Conservation (phyloP, 2,113 vertebrate genomes). For the Hoplias malabaricus region DNA sequence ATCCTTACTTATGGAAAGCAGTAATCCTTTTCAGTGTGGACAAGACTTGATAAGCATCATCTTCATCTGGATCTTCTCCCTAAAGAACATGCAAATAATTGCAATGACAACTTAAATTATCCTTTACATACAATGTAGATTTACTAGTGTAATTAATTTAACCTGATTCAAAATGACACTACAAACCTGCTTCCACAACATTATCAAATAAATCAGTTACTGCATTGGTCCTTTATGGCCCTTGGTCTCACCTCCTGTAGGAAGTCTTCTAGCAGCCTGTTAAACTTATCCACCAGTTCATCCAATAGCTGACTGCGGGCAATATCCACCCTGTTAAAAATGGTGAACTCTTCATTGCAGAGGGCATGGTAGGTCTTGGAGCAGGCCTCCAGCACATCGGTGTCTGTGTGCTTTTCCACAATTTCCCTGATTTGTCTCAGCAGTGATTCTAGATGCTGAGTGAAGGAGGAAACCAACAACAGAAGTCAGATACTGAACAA, state of each 20-base stretch:
- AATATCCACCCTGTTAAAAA: constrained; percentile 97
- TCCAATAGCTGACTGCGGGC: constrained; percentile 97
- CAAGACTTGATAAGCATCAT: constrained; percentile 96
- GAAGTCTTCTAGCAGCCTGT: constrained; percentile 95
- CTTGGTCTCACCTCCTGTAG: constrained; percentile 88
- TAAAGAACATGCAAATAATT: constrained; percentile 46
- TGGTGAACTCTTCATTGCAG: constrained; percentile 98
- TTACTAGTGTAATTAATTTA: too few species aligned
- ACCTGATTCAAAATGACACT: too few species aligned
- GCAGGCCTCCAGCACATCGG: constrained; percentile 96
- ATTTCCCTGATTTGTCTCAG: constrained; percentile 95
- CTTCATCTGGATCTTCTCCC: constrained; percentile 98
- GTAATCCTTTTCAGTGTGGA: constrained; percentile 98
- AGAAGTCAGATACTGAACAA: not conserved
- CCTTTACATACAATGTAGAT: not conserved
- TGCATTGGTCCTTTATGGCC: too few species aligned
- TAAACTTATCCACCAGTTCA: constrained; percentile 97
- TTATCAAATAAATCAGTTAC: too few species aligned
- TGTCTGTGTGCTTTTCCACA: constrained; percentile 98
- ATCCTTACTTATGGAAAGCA: constrained; percentile 94
- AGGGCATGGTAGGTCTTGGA: constrained; percentile 97
- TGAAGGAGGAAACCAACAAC: constrained; percentile 26
- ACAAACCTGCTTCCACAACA: too few species aligned
- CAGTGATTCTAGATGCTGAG: constrained; percentile 94
- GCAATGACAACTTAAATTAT: constrained; percentile 37